Conservation (phyloP, 2,113 vertebrate species). For the Dicerorhinus sumatrensis region DNA sequence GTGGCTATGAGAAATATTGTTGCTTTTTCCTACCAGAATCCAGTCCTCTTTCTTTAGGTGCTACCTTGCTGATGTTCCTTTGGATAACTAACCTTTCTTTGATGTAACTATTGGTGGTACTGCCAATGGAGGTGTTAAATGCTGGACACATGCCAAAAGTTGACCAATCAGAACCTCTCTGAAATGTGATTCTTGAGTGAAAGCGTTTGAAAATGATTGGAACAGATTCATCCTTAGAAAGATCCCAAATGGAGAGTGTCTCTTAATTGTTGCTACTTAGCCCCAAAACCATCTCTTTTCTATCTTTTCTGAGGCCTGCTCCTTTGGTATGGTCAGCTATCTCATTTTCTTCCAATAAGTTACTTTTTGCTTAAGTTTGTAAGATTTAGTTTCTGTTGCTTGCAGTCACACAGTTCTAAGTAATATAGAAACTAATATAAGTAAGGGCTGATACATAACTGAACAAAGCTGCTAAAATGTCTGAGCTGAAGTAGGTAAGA, state of each 20-base stretch:
- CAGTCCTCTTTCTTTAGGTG: neutral
- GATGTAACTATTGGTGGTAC: too few relatives aligned
- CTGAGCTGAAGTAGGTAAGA: neutral
- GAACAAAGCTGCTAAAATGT: neutral
- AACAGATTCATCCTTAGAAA: neutral
- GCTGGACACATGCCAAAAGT: neutral
- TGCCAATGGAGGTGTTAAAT: too few relatives aligned
- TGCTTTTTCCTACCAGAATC: neutral
- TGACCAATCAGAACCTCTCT: neutral
- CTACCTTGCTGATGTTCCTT: neutral
- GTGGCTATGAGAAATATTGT: neutral
- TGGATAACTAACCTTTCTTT: too few relatives aligned
- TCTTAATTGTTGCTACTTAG: neutral
- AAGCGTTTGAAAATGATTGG: neutral
- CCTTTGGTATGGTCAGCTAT: neutral
- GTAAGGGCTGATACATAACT: neutral
- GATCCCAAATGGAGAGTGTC: neutral
- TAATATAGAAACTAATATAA: neutral
- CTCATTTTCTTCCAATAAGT: neutral
- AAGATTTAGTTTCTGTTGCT: neutral
- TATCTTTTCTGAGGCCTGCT: neutral
- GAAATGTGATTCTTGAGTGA: neutral
- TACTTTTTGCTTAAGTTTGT: neutral
- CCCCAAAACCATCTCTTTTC: neutral
- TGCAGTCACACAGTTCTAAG: neutral